Base-by-base conservation (phyloP, 2,113 vertebrate genomes). In the Embiotoca jacksoni region DNA sequence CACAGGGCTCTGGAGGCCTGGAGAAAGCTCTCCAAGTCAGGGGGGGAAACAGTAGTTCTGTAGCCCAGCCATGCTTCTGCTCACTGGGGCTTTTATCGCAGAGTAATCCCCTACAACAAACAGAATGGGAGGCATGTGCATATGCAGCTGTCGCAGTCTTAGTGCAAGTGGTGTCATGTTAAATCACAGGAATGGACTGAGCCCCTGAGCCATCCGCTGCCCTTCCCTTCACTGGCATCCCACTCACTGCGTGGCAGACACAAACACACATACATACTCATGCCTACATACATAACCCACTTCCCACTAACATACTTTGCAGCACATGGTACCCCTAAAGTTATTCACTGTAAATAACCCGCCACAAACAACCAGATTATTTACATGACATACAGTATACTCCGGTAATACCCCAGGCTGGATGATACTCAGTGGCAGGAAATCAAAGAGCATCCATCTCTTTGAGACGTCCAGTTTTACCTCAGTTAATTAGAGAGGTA, bases 161-260 rank as follows among this genome's bases (percentile, higher is more conserved):
- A 94, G 93, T 94, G 93, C 94, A 93, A 95, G 94, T 94, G 95
- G 95, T 95, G 92, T 95, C 95, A 94, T 91, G 92, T 95, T 95
- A 90, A 95, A 93, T 93, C 93, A 83, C 88, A 94, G 86, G 95
- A 95, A 94, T 95, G 93, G 90, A 79, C 90, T 89, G 86, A 90
- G 86, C 81, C 89, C 80, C 86, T 77, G 76, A 83, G 70, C 85
- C 82, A 82, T 90, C 87, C 85, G 47, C 75, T 84, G 90, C 94
- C 93, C 92, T 92, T 89, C 94, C 94, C 95, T 65, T 33, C 67
- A 2, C 58, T 84, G 94, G 93, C 93, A 95, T 93, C 88, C 86
- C 61, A 63, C 81, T 88, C 79, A 49, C 79, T 84, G 72, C 55
- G 6, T 81, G 75, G 62, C 82, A 80, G 52, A 67, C 47, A 73